phyloP scores from a whole-genome alignment of 2,797 vertebrate species.

The Knipowitschia caucasica region DNA sequence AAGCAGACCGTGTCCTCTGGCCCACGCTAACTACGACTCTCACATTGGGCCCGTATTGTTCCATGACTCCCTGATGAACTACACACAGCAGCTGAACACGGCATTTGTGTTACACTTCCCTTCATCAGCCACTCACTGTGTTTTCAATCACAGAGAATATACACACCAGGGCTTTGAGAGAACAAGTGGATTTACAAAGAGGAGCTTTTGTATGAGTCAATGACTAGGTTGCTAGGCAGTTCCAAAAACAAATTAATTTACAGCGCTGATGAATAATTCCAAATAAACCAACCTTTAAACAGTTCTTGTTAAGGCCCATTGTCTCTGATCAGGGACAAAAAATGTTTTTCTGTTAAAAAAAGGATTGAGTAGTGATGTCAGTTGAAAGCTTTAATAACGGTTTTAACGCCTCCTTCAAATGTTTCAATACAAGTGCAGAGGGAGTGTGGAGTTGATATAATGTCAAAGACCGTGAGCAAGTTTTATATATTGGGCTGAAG shows the following conservation, averaged over 20 bases:
- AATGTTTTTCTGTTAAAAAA: too few species aligned
- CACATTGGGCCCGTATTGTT: slow-evolving; percentile 33
- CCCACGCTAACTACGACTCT: slow-evolving; percentile 37
- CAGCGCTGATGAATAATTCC: slow-evolving; percentile 40
- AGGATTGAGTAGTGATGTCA: too few species aligned
- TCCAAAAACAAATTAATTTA: slow-evolving; percentile 20
- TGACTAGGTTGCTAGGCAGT: slow-evolving; percentile 19
- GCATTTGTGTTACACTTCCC: slow-evolving; percentile 7
- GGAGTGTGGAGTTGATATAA: too few species aligned
- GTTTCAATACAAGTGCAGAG: too few species aligned
- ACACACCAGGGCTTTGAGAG: slow-evolving; percentile 17
- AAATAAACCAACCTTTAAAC: slow-evolving; percentile 44
- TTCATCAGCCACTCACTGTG: slow-evolving; percentile 12
- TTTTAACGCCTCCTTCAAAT: too few species aligned
- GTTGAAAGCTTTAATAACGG: too few species aligned
- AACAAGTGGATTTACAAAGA: slow-evolving; percentile 19
- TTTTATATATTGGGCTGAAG: too few species aligned
- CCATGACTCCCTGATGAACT: slow-evolving; percentile 39
- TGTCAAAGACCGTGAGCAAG: too few species aligned
- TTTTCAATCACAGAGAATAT: slow-evolving; percentile 26
- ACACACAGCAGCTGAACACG: slow-evolving; percentile 36
- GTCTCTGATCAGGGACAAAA: too few species aligned
- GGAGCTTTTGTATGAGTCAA: slow-evolving; percentile 24
- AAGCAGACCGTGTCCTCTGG: slow-evolving; percentile 42
- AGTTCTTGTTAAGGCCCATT: too few species aligned